phyloP scores from a whole-genome alignment of 1,140 invertebrate genomes.

The Drosophila equinoxialis region DNA sequence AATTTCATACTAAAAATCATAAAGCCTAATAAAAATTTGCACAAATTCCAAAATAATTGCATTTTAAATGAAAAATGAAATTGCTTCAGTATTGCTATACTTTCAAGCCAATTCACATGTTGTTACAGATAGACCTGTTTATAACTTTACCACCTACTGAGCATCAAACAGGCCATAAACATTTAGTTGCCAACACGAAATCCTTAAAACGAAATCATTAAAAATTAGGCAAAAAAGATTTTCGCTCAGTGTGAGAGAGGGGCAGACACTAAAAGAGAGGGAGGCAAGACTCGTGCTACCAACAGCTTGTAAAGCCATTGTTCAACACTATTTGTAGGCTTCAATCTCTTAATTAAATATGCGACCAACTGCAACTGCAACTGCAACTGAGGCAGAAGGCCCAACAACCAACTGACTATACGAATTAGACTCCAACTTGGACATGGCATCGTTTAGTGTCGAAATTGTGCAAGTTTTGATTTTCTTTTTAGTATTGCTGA shows the following conservation, averaged over 20 bases:
- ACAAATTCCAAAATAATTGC: not conserved
- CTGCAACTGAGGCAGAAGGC: conserved; percentile 38
- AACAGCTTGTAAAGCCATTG: conserved; percentile 63
- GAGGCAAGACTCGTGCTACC: conserved; percentile 58
- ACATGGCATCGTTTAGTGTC: conserved; percentile 74
- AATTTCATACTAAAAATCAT: too few relatives aligned
- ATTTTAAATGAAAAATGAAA: not conserved
- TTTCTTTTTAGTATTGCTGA: conserved; percentile 54
- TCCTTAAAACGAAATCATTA: conserved; percentile 1
- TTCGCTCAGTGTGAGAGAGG: conserved; percentile 49
- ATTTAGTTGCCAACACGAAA: not conserved
- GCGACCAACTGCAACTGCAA: conserved; percentile 25
- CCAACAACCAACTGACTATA: conserved; percentile 6
- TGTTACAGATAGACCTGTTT: not conserved
- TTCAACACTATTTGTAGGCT: conserved; percentile 72
- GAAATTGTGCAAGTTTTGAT: conserved; percentile 80
- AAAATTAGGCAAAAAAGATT: conserved; percentile 12
- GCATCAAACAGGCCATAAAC: conserved; percentile 4
- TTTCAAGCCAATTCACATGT: not conserved
- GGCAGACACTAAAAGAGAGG: not conserved
- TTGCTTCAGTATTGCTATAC: not conserved
- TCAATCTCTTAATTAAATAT: conserved; percentile 83
- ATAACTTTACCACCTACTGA: not conserved
- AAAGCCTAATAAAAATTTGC: too few relatives aligned
- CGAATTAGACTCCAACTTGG: conserved; percentile 21